Evolutionary conservation across 1,140 invertebrate genomes (phyloP).

Genomic region (Leguminivora glycinivorella): DNA sequence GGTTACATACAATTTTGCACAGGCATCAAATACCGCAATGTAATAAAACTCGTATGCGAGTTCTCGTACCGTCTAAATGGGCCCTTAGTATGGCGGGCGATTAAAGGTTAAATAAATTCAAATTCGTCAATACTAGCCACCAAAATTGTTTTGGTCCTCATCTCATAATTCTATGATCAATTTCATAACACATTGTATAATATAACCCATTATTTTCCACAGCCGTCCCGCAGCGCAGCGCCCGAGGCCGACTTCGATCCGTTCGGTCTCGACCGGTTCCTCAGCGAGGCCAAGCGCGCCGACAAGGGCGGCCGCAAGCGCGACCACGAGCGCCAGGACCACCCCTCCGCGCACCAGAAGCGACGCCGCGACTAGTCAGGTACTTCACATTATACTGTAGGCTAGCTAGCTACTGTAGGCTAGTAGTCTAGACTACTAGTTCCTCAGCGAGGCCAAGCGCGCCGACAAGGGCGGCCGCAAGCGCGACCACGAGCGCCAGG

Average conservation of each 20-base stretch:
- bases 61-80: no score
- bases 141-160: no score
- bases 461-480: conserved; percentile 81
- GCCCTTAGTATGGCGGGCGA: no score
- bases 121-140: no score
- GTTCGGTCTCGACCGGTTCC: conserved; percentile 98
- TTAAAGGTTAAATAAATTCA: no score
- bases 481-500: conserved; percentile 58
- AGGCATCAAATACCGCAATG: no score
- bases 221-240: conserved; percentile 44
- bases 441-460: conserved; percentile 97
- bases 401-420: conserved; percentile 81
- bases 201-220: not conserved
- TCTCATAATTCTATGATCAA: no score
- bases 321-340: conserved; percentile 57
- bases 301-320: conserved; percentile 77
- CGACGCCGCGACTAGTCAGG: conserved; percentile 53
- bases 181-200: not conserved
- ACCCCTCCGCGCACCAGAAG: conserved; percentile 54
- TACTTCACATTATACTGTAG: conserved; percentile 30
- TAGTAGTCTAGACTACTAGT: conserved; percentile 96
- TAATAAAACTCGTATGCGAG: no score
- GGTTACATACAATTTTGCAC: no score
- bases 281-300: conserved; percentile 96
- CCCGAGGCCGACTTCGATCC: conserved; percentile 91